These are phyloP conservation scores for Dicrostonyx torquatus DNA, from an alignment of 2,797 vertebrate genomes.

Conservation along the genomic window DNA sequence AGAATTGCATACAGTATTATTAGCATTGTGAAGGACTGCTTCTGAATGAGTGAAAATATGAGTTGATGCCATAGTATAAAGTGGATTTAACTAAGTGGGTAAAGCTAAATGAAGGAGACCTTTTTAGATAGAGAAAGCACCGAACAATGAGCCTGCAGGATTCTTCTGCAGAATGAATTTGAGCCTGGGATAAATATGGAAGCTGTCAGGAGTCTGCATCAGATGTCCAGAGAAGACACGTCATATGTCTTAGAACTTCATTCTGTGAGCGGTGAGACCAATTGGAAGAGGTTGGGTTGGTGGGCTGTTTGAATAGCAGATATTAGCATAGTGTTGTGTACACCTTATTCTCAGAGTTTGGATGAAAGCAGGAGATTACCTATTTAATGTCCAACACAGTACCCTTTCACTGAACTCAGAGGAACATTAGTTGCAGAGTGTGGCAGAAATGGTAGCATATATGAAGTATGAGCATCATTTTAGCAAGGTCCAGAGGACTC, in stretches of 20 bases:
- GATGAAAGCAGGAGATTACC: not conserved
- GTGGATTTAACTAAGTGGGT: slow-evolving; percentile 11
- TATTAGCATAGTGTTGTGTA: not conserved
- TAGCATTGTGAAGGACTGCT: slow-evolving; percentile 9
- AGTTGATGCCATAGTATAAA: not conserved
- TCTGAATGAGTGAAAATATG: slow-evolving; percentile 36
- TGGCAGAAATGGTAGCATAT: not conserved
- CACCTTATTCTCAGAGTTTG: not conserved
- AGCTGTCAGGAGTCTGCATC: not conserved
- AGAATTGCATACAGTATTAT: slow-evolving; percentile 1
- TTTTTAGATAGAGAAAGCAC: slow-evolving; percentile 7
- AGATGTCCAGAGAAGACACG: not conserved
- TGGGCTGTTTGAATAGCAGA: not conserved
- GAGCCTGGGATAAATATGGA: not conserved
- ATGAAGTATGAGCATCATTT: not conserved
- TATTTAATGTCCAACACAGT: not conserved
- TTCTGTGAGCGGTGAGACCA: not conserved
- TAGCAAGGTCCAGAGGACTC: slow-evolving; percentile 15
- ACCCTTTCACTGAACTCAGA: not conserved
- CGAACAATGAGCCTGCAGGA: not conserved
- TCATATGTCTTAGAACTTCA: not conserved
- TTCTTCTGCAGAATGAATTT: not conserved
- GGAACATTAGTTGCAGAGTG: not conserved
- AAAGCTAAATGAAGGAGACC: not conserved
- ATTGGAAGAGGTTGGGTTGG: not conserved